Conservation (phyloP, 2,888 invertebrate genomes). For the Drosophila melanosoma region DNA sequence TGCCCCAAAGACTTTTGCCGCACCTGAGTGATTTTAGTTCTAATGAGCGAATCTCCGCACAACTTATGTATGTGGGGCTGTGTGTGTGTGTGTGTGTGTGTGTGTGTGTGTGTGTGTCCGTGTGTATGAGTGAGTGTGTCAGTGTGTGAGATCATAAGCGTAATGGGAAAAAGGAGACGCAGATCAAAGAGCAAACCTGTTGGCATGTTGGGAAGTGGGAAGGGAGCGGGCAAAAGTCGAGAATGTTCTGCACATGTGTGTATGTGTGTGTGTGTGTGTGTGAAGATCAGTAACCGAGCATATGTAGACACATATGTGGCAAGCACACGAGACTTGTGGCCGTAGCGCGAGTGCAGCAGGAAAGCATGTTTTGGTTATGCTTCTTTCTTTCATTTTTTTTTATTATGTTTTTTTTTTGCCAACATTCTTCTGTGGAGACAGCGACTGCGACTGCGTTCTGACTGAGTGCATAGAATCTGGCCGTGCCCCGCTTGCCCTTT, state of each 20-base stretch:
- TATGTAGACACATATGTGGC: slow-evolving; percentile 48
- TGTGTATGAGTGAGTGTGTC: slow-evolving; percentile 23
- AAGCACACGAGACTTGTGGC: slow-evolving; percentile 21
- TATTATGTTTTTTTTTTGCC: slow-evolving; percentile 29
- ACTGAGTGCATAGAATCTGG: slow-evolving; percentile 45
- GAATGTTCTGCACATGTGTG: slow-evolving; percentile 16
- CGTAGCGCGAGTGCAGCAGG: slow-evolving; percentile 20
- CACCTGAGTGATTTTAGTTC: slow-evolving; percentile 69
- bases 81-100: slow-evolving; percentile 20
- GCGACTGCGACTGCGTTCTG: slow-evolving; percentile 38
- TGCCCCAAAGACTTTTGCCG: slow-evolving; percentile 39
- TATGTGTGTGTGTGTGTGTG: slow-evolving; percentile 29
- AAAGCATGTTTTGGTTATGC: slow-evolving; percentile 55
- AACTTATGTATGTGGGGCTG: slow-evolving; percentile 3
- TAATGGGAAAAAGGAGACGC: slow-evolving; percentile 36
- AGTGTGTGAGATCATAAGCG: slow-evolving; percentile 67
- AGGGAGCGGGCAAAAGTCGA: not conserved
- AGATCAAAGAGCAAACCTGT: slow-evolving; percentile 76
- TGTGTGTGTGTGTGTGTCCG: slow-evolving; percentile 25
- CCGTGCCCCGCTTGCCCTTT: slow-evolving; percentile 46
- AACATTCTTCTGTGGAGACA: slow-evolving; percentile 22
- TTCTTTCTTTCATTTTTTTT: slow-evolving; percentile 14
- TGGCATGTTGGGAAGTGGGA: slow-evolving; percentile 21
- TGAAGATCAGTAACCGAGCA: slow-evolving; percentile 53
- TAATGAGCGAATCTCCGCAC: slow-evolving; percentile 74